Evolutionary conservation across 2,113 vertebrate genomes (phyloP).

Genomic region (Sarotherodon lohbergeri): DNA sequence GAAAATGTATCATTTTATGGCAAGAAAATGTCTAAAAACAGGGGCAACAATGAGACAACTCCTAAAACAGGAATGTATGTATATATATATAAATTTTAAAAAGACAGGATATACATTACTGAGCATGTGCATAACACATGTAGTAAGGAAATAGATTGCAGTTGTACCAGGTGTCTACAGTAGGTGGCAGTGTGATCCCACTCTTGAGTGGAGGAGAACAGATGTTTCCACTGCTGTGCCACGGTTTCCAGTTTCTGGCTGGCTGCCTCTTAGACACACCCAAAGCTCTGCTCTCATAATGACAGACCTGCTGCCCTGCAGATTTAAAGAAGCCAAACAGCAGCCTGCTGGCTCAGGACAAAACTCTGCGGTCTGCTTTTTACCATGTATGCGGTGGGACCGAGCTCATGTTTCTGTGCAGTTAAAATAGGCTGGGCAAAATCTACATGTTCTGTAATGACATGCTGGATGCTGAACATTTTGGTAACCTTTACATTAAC

Average conservation of each 20-base stretch:
- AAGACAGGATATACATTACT: too few species aligned
- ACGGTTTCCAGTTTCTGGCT: slow-evolving; percentile 37
- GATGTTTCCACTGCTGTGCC: slow-evolving; percentile 27
- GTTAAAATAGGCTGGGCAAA: slow-evolving; percentile 8
- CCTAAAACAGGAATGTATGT: too few species aligned
- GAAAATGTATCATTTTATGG: neutral
- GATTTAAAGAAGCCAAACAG: slow-evolving; percentile 15
- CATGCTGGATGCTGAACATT: slow-evolving; percentile 4
- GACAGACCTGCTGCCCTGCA: slow-evolving; percentile 36
- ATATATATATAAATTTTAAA: too few species aligned
- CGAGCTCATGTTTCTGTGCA: slow-evolving; percentile 29
- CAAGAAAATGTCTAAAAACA: too few species aligned
- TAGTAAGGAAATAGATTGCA: neutral
- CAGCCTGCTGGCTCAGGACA: neutral
- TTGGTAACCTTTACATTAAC: neutral
- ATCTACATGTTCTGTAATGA: slow-evolving; percentile 36
- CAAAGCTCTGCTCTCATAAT: slow-evolving; percentile 49
- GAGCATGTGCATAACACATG: neutral
- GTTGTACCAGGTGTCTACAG: neutral
- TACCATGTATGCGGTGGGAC: slow-evolving; percentile 2
- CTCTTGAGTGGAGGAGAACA: neutral
- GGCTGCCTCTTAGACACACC: slow-evolving; percentile 50
- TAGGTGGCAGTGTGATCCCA: neutral
- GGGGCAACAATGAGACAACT: too few species aligned
- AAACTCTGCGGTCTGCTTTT: neutral